phyloP scores from a whole-genome alignment of 2,113 vertebrate species.

The Saccopteryx bilineata region DNA sequence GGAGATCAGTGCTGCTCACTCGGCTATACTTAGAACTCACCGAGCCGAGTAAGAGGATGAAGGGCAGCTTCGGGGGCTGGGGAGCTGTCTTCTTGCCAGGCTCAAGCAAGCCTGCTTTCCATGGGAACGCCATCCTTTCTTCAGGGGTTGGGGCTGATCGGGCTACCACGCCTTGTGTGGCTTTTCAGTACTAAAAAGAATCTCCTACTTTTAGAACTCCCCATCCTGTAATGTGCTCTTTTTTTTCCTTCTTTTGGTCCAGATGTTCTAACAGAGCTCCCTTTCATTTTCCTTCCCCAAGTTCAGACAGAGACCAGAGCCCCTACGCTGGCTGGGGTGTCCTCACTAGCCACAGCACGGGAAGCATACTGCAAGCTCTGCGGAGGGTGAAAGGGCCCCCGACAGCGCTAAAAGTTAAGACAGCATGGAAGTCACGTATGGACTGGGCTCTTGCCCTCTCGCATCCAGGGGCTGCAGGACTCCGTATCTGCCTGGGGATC shows the following conservation, averaged over 20 bases:
- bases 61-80: not conserved
- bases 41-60: not conserved
- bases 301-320: slow-evolving; percentile 79
- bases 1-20: not conserved
- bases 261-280: slow-evolving; percentile 77
- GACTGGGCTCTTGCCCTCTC: not conserved
- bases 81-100: not conserved
- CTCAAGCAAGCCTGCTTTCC: slow-evolving; percentile 71
- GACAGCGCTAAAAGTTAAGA: slow-evolving; percentile 73
- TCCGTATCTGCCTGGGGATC: not conserved
- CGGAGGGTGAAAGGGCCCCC: slow-evolving; percentile 78
- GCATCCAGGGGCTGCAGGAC: not conserved
- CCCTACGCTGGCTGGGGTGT: slow-evolving; percentile 71
- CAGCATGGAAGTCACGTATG: slow-evolving; percentile 39
- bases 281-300: not conserved
- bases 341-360: slow-evolving; percentile 68
- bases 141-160: slow-evolving; percentile 72
- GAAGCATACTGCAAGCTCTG: slow-evolving; percentile 68
- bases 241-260: slow-evolving; percentile 57
- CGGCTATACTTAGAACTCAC: not conserved
- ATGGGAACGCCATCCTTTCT: not conserved
- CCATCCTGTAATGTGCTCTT: slow-evolving; percentile 76
- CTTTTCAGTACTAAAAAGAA: slow-evolving; percentile 80
- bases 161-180: slow-evolving; percentile 70
- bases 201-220: slow-evolving; percentile 81